Evolutionary conservation across 2,797 vertebrate genomes (phyloP), one percentile per base, ranked within the genome.

Genomic region (Aphelocoma californica): DNA sequence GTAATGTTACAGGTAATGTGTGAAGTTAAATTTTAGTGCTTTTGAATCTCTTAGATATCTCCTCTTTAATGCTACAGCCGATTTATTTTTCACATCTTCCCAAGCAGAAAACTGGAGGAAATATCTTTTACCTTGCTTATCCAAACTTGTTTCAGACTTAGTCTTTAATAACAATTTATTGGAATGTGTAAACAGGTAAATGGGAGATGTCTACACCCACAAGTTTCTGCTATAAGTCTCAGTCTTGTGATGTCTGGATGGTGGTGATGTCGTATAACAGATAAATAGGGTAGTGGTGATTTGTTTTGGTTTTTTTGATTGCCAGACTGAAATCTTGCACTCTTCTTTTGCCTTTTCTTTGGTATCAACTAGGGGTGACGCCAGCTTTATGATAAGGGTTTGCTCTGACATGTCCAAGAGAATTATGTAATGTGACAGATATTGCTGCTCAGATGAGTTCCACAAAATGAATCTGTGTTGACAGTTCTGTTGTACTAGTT

Each of bases 311-410:
- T 50, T 80, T 71, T 53, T 42, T 74, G 17, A 34, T 48, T 70
- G 24, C 20, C 12, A 48, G n/a, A 61, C 67, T 2, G 2, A 84
- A 62, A 51, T 64, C 15, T 67, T 56, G 4, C 16, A 9, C 26
- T 61, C 5, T 45, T 81, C 9, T 81, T 54, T 36, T 44, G 17
- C 6, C 15, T 36, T 34, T 81, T 53, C 19, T 44, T 57, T 34
- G 1, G 0, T 20, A 3, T 58, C 23, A n/a, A 1, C 50, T 72
- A 5, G 5, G 29, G 7, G 6, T 50, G 29, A 69, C 32, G 50
- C 24, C 40, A 21, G 7, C 8, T 90, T 75, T 80, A 23, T 44
- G 6, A 6, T 71, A 23, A 70, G 10, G 4, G 18, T 48, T 82
- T 85, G 13, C 53, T 53, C 65, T 69, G 56, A 24, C 10, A 14